Evolutionary conservation across 1,140 invertebrate species (phyloP).

Genomic region (Drosophila bifasciata): DNA sequence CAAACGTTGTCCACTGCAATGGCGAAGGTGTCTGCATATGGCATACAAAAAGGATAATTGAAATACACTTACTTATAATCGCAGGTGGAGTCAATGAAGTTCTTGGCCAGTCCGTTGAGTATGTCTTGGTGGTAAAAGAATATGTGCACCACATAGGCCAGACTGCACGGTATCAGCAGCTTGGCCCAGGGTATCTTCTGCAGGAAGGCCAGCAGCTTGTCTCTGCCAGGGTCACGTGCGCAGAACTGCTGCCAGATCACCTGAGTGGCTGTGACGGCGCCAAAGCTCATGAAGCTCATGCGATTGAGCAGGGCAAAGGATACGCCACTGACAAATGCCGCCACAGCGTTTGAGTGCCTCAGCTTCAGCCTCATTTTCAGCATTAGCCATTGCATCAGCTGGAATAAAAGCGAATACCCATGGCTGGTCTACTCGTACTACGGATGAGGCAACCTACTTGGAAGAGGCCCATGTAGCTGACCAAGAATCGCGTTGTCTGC

Average conservation of each 20-base stretch:
- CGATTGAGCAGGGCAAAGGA: slow-evolving; percentile 32
- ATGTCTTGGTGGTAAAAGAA: slow-evolving; percentile 21
- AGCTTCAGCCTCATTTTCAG: slow-evolving; percentile 3
- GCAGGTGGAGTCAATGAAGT: slow-evolving; percentile 53
- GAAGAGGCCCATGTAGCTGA: slow-evolving; percentile 46
- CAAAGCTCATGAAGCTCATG: slow-evolving; percentile 49
- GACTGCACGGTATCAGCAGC: slow-evolving; percentile 40
- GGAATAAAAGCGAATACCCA: not conserved
- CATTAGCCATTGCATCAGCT: slow-evolving; percentile 42
- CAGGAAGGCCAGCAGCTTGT: not conserved
- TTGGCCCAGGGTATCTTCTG: slow-evolving; percentile 44
- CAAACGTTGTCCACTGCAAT: slow-evolving; percentile 38
- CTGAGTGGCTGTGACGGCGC: slow-evolving; percentile 49
- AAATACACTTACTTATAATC: slow-evolving; percentile 43
- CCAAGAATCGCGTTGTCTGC: slow-evolving; percentile 47
- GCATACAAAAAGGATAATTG: not conserved
- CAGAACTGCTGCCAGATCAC: slow-evolving; percentile 51
- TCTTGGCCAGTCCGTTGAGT: slow-evolving; percentile 28
- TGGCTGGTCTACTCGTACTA: not conserved
- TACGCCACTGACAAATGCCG: slow-evolving; percentile 47
- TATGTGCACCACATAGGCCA: slow-evolving; percentile 46
- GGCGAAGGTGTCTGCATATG: not conserved
- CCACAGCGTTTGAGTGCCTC: slow-evolving; percentile 20
- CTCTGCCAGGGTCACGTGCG: not conserved
- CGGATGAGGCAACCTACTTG: slow-evolving; percentile 17